phyloP scores from a whole-genome alignment of 2,888 invertebrate species.

The Entomobrya proxima region DNA sequence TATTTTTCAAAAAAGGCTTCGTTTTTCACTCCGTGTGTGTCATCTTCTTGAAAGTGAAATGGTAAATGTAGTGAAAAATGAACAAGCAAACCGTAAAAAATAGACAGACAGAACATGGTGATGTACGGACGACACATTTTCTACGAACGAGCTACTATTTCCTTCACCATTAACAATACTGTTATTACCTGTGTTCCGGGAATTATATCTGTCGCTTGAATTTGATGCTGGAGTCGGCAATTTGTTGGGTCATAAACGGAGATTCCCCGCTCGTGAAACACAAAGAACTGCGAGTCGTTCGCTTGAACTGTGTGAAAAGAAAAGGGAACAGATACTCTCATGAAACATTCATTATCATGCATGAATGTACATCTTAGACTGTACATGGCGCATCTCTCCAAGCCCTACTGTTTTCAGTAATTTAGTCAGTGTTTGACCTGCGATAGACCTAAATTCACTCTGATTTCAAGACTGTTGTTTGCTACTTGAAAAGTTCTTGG shows the following conservation, averaged over 20 bases:
- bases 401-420: too few species aligned
- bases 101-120: background rate
- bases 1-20: slow-evolving; percentile 7
- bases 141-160: background rate
- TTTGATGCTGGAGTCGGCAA: slow-evolving; percentile 84
- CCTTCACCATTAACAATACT: slow-evolving; percentile 51
- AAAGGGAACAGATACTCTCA: background rate
- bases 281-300: slow-evolving; percentile 83
- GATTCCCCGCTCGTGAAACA: slow-evolving; percentile 86
- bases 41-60: slow-evolving; percentile 27
- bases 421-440: background rate
- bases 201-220: slow-evolving; percentile 84
- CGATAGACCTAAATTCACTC: background rate
- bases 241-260: slow-evolving; percentile 85
- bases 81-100: slow-evolving; percentile 1
- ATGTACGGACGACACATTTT: background rate
- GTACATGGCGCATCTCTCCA: too few species aligned
- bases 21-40: background rate
- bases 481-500: background rate
- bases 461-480: background rate
- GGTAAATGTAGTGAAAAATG: slow-evolving; percentile 41
- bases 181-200: slow-evolving; percentile 82
- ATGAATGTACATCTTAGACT: background rate
- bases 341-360: slow-evolving; percentile 19
- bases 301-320: slow-evolving; percentile 51